These are phyloP conservation scores for Calyptomena viridis DNA, from an alignment of 2,113 vertebrate species.

Conservation along the genomic window DNA sequence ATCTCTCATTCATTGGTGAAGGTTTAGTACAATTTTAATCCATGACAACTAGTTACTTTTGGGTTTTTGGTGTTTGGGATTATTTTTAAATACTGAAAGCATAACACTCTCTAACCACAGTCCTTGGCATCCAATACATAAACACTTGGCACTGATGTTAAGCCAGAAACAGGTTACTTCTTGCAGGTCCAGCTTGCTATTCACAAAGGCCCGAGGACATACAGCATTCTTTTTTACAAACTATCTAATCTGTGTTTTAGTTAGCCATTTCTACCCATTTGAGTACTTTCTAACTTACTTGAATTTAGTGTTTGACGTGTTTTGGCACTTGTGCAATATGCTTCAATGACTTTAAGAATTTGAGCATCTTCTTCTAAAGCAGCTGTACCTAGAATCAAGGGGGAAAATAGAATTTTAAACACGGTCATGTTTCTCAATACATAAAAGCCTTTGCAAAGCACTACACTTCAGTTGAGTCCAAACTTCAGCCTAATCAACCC, in stretches of 20 bases:
- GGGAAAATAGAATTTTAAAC: background rate
- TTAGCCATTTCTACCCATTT: background rate
- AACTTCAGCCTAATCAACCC: background rate
- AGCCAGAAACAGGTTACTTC: background rate
- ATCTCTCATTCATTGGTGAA: background rate
- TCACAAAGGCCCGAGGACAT: background rate
- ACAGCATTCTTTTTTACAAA: background rate
- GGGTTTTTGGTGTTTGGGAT: background rate
- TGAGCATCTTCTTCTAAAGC: constrained; percentile 98
- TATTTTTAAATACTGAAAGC: background rate
- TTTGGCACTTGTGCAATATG: constrained; percentile 98
- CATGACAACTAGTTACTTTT: background rate
- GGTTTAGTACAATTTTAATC: background rate
- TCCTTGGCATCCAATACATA: background rate
- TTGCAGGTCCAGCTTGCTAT: background rate
- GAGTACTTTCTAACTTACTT: constrained; percentile 82
- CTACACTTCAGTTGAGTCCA: background rate
- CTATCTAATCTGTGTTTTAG: background rate
- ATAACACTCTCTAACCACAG: background rate
- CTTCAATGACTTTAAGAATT: constrained; percentile 98
- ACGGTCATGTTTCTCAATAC: background rate
- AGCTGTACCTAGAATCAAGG: constrained; percentile 84
- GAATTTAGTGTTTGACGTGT: constrained; percentile 98
- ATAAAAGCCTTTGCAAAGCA: background rate
- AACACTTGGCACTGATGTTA: background rate